Base-by-base conservation (phyloP, 2,888 invertebrate species). In the Trachelus tabidus region DNA sequence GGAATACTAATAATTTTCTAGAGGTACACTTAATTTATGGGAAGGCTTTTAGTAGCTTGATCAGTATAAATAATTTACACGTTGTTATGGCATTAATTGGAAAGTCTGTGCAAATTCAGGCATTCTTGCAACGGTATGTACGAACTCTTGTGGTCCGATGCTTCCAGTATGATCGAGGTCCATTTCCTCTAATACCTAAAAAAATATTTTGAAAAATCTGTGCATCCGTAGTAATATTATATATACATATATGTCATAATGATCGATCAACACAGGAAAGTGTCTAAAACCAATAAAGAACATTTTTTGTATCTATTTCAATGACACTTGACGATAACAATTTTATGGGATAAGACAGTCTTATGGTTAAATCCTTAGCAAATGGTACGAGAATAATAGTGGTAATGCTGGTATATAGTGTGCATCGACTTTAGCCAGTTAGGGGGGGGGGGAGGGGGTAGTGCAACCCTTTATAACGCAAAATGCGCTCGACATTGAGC, bases 61-160 rank as follows among this genome's bases (percentile, higher is more conserved):
- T 40, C 6, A 23, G 15, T 40, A 40, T 6, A 40, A 23, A 23
- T 40, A 23, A 40, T 23, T 40, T 40, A 40, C 15, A 40, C 6
- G 40, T 35, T 74, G 79, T 90, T 91, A 94, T 77, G 93, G 86
- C 88, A 93, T 92, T 84, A 95, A 94, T 85, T 94, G 93, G 89
- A 95, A 95, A 0, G 94, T 93, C 71, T 92, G 91, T 15, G 92
- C 86, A 87, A 95, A 95, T 85, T 95, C 95, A 0, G 94, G 93
- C 87, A 95, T 93, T 90, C 94, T 94, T 3, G 93, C 89, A 82
- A 95, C 92, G 1, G 94, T 93, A 81, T 94, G 93, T 81, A 93
- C 92, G 86, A 95, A 95, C 90, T 95, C 95, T 82, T 92, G 91
- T 34, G 92, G 86, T 11, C 93, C 93, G 79, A 95, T 94, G 79